These are phyloP conservation scores for Ochropleura leucogaster DNA, from an alignment of 2,888 invertebrate species.

Conservation along the genomic window DNA sequence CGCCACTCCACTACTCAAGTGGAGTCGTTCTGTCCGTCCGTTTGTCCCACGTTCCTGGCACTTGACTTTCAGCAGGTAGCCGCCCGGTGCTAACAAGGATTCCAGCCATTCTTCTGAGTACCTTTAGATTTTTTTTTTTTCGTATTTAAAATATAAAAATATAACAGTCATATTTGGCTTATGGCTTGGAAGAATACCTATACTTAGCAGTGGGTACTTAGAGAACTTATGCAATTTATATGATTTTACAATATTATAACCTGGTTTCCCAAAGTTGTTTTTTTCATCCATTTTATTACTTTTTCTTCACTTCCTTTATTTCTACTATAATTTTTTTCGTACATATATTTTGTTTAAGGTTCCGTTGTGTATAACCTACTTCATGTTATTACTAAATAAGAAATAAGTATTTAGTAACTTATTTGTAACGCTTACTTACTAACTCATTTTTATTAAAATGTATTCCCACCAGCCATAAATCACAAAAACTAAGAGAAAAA, in stretches of 20 bases:
- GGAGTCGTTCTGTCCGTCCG: constrained; percentile 52
- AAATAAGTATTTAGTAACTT: background rate
- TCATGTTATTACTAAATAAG: background rate
- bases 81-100: constrained; percentile 59
- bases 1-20: constrained; percentile 66
- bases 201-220: too few species aligned
- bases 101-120: constrained; percentile 27
- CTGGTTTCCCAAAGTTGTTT: too few species aligned
- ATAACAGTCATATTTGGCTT: background rate
- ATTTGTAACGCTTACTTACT: background rate
- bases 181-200: too few species aligned
- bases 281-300: background rate
- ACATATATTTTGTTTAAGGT: background rate
- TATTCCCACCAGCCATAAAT: constrained; percentile 45
- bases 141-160: background rate
- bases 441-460: background rate
- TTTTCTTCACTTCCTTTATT: background rate
- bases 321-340: background rate
- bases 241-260: background rate
- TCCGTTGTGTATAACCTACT: background rate
- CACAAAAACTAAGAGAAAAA: constrained; percentile 34
- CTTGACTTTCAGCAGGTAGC: constrained; percentile 69
- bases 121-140: background rate
- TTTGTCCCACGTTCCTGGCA: constrained; percentile 63
- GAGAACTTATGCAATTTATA: background rate